A percentile compares a stretch with the other conserved stretches of the same genome.
These are phyloP conservation scores for Toxotes jaculatrix DNA, from an alignment of 2,113 vertebrate species.

Conservation along the genomic window DNA sequence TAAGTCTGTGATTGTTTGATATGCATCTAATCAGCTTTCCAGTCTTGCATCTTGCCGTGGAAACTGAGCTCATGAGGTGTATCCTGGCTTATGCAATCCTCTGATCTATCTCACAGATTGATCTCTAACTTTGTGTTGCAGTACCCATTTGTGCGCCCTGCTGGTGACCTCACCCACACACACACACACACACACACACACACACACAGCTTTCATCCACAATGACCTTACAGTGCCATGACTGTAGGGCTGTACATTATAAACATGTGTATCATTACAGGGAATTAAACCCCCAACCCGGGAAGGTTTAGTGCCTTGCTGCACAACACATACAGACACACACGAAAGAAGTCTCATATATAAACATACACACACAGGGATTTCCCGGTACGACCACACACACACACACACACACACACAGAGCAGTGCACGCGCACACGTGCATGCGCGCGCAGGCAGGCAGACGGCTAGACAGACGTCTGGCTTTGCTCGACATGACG, in stretches of 20 bases:
- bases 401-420: not conserved
- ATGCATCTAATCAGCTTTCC: no score
- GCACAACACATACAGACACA: not conserved
- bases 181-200: constrained; percentile 15
- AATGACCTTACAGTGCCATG: constrained; percentile 7
- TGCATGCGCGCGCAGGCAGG: not conserved
- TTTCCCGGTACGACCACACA: constrained; percentile 56
- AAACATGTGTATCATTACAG: not conserved
- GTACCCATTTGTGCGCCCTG: not conserved
- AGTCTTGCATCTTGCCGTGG: no score
- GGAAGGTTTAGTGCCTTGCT: not conserved
- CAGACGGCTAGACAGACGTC: constrained; percentile 69
- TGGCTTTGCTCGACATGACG: constrained; percentile 69
- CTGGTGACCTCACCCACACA: constrained; percentile 34
- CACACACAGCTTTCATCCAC: constrained; percentile 23
- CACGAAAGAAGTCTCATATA: not conserved
- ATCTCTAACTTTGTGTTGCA: not conserved
- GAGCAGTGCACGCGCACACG: not conserved
- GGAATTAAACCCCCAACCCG: not conserved
- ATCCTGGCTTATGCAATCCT: not conserved
- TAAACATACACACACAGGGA: constrained; percentile 37
- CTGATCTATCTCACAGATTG: not conserved
- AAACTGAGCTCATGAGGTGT: no score
- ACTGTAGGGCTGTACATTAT: not conserved
- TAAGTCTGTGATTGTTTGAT: no score